Evolutionary conservation across 1,140 invertebrate genomes (phyloP), one percentile per base, ranked within the genome.

Genomic region (Whitmania pigra): DNA sequence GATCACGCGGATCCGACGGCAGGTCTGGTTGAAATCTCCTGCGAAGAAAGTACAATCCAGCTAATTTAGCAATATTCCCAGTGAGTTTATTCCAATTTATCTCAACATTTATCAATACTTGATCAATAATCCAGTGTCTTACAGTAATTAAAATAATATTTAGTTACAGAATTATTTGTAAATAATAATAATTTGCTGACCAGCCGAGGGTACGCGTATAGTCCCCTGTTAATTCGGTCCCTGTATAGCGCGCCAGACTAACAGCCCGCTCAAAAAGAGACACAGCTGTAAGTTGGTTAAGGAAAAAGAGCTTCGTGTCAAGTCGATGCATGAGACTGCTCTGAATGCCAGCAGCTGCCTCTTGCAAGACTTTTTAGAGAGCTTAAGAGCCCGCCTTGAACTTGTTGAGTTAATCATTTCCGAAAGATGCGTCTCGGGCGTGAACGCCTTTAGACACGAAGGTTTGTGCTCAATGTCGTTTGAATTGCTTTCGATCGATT

Each of bases 121-220:
- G 57, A 25, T 63, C 22, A 63, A 63, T 63, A 63, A 63, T 25
- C 57, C 22, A 63, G 29, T 25, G 22, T 25, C 29, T 57, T n/a
- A 25, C 5, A 57, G 25, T n/a, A 57, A n/a, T n/a, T 57, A 13
- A 63, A 63, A 63, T 25, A 63, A 63, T 63, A 63, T 63, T 63
- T 63, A n/a, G 29, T 63, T 63, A 63, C 22, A 63, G 29, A 63
- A 63, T 63, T 25, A 63, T 63, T 63, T 49, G 43, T 25, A 63
- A 63, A 63, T 63, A 25, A 22, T 22, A 63, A 22, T 22, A 63
- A 63, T 63, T 63, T 63, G 57, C 57, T 63, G 57, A 63, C 57
- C 57, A 63, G 57, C 57, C 57, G 57, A 22, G 22, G 57, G 57
- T 63, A 31, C 57, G 57, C 57, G 57, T 31, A 20, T 13, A 63